A percentile compares a stretch with the other conserved stretches of the same genome.
Evolutionary conservation across 2,113 vertebrate species (phyloP).

Genomic region (Thermophis baileyi): DNA sequence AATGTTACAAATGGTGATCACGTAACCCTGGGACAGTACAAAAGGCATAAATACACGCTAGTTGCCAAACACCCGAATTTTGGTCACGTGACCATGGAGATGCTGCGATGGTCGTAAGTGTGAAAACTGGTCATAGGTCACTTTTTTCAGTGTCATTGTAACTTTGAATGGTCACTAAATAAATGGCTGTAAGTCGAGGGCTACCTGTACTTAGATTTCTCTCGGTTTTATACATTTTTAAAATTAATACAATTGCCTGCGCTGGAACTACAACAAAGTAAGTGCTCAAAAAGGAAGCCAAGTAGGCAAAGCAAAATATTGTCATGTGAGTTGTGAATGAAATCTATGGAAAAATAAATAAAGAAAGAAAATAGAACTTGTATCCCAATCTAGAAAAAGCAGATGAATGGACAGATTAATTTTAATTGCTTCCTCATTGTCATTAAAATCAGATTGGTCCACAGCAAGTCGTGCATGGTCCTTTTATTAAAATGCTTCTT

Average conservation of each 20-base stretch:
- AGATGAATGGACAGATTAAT: not conserved
- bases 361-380: not conserved
- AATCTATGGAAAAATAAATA: conserved; percentile 11
- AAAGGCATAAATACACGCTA: too few species aligned
- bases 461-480: not conserved
- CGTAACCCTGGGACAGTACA: too few species aligned
- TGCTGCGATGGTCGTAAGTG: too few species aligned
- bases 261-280: not conserved
- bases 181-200: too few species aligned
- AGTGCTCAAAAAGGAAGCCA: not conserved
- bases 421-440: not conserved
- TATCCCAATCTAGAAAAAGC: not conserved
- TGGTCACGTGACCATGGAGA: too few species aligned
- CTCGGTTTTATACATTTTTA: conserved; percentile 10
- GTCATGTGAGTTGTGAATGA: conserved; percentile 19
- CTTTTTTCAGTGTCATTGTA: too few species aligned
- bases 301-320: conserved; percentile 27
- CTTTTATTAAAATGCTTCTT: not conserved
- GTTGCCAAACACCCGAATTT: too few species aligned
- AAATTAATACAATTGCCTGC: not conserved
- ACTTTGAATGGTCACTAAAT: too few species aligned
- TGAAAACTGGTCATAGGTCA: too few species aligned
- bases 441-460: conserved; percentile 13
- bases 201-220: not conserved
- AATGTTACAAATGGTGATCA: too few species aligned